phyloP scores from a whole-genome alignment of 2,113 vertebrate species.

The Corythoichthys intestinalis region DNA sequence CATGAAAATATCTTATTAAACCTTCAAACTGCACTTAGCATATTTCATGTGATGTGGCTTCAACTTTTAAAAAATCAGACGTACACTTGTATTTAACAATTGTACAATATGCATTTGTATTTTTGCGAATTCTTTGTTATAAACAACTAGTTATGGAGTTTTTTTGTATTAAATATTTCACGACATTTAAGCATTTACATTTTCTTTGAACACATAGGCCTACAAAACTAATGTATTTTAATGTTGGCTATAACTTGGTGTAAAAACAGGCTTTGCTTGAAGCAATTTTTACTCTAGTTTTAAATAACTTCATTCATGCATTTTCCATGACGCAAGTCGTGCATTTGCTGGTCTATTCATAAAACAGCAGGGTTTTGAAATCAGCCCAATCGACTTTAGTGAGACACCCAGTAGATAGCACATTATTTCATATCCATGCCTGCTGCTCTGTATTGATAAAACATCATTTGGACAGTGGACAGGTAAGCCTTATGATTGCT shows the following conservation, averaged over 20 bases:
- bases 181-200: neutral
- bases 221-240: neutral
- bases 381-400: conserved; percentile 54
- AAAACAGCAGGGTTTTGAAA: conserved; percentile 57
- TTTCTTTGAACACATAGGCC: neutral
- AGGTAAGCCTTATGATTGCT: conserved; percentile 24
- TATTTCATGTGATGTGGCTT: too few species aligned
- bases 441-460: conserved; percentile 66
- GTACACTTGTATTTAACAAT: neutral
- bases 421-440: conserved; percentile 64
- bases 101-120: neutral
- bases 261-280: neutral
- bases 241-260: neutral
- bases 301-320: neutral
- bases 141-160: too few species aligned
- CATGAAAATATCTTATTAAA: too few species aligned
- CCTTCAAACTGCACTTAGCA: too few species aligned
- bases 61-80: too few species aligned
- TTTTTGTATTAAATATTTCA: neutral
- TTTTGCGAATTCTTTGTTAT: too few species aligned
- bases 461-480: conserved; percentile 52
- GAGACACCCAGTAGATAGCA: conserved; percentile 64
- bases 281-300: neutral
- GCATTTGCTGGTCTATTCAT: conserved; percentile 38
- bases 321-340: neutral